A percentile compares a stretch with the other conserved stretches of the same genome.
These are phyloP conservation scores for Drosophila rubida DNA, from an alignment of 2,888 invertebrate genomes.

Conservation along the genomic window DNA sequence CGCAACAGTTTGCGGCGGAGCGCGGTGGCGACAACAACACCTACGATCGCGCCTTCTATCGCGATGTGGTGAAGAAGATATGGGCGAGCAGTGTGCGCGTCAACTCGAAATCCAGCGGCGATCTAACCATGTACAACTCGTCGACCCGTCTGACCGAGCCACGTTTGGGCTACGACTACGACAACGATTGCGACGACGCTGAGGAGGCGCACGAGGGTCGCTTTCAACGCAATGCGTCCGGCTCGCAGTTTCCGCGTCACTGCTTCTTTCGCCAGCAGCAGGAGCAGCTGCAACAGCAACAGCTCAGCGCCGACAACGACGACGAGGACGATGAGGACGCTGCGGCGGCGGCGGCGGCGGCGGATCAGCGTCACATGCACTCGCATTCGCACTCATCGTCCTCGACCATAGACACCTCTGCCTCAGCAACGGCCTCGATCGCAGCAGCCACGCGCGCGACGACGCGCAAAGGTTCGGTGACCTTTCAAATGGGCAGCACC, in stretches of 20 bases:
- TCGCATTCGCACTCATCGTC: conserved; percentile 77
- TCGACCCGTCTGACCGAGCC: conserved; percentile 64
- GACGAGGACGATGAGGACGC: conserved; percentile 12
- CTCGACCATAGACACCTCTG: conserved; percentile 32
- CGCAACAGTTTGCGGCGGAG: conserved; percentile 33
- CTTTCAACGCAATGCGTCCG: conserved; percentile 83
- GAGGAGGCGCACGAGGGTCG: conserved; percentile 52
- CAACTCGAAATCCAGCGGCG: conserved; percentile 84
- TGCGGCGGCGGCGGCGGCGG: conserved; percentile 20
- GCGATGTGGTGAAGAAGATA: conserved; percentile 79
- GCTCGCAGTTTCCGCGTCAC: conserved; percentile 84
- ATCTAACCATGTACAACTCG: conserved; percentile 83
- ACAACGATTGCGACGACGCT: conserved; percentile 29
- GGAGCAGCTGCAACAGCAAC: conserved; percentile 7
- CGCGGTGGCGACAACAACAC: conserved; percentile 80
- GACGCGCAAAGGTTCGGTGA: conserved; percentile 84
- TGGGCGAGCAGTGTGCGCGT: conserved; percentile 80
- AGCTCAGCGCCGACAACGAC: not conserved
- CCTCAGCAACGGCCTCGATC: not conserved
- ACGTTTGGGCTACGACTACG: conserved; percentile 28
- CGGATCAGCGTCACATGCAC: conserved; percentile 37
- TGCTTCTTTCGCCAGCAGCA: conserved; percentile 83
- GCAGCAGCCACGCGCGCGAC: conserved; percentile 55
- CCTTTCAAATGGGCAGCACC: conserved; percentile 75
- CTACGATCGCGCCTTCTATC: conserved; percentile 84